Evolutionary conservation across 2,113 vertebrate species (phyloP).

Genomic region (Colinus virginianus): DNA sequence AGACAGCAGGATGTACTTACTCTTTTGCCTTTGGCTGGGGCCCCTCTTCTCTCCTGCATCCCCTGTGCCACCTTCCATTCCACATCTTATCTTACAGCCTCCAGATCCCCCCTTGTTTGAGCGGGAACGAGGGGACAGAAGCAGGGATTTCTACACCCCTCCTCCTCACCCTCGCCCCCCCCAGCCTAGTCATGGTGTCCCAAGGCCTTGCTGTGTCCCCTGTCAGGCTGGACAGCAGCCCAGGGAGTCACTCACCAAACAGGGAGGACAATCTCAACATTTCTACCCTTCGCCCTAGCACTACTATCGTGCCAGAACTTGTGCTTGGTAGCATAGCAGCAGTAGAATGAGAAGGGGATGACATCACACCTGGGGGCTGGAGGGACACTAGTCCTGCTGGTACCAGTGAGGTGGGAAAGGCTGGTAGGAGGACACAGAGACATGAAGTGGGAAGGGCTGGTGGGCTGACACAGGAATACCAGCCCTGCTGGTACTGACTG

Average conservation of each 20-base stretch:
- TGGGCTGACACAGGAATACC: neutral
- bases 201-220: no score
- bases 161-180: no score
- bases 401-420: neutral
- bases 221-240: neutral
- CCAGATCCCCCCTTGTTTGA: no score
- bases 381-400: neutral
- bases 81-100: neutral
- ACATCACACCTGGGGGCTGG: accelerated
- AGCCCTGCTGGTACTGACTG: no score
- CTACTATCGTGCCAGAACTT: neutral
- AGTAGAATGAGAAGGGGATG: accelerated
- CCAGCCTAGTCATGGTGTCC: neutral
- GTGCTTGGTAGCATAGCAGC: accelerated
- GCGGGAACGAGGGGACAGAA: neutral
- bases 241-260: neutral
- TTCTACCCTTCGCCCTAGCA: accelerated
- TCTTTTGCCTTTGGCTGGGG: neutral
- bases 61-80: neutral
- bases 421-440: no score
- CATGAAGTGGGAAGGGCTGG: neutral
- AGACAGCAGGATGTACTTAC: neutral
- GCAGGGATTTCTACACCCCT: neutral
- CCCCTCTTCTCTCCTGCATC: neutral
- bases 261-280: neutral